Evolutionary conservation across 2,888 invertebrate genomes (phyloP), one percentile per base, ranked within the genome.

Genomic region (Mythimna lalbum): DNA sequence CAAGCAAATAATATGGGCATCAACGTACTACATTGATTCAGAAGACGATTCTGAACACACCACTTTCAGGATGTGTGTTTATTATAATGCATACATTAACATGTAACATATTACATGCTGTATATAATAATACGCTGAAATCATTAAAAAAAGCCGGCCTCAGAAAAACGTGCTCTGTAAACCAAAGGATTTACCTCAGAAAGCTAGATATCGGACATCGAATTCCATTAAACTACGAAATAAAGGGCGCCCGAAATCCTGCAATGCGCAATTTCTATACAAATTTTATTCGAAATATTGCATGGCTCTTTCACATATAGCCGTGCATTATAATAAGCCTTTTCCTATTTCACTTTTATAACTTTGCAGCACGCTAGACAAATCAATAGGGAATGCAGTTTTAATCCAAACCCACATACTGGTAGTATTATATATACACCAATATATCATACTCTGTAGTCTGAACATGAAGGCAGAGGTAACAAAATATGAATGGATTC

Each of bases 241-340:
- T 43, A 23, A 23, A 17, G 0, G 39, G 5, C 27, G 17, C 17
- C n/a, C 4, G 12, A 23, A 59, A 23, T n/a, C n/a, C 50, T 60
- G 61, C 50, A 70, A 43, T 33, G 52, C 43, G 50, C 50, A n/a
- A 43, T 43, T 43, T 39, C 17, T 21, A 12, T 23, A 10, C n/a
- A 1, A 63, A 36, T 71, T 33, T 23, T 57, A 31, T 50, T 50
- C 12, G 23, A 17, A 43, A 55, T 27, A 69, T 21, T 55, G 6
- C 21, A 49, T 4, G 19, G 6, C 21, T 39, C 0, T 17, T 39
- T 69, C 39, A 49, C 47, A 31, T 56, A 39, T 39, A 31, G 12
- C 21, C 23, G 9, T 49, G 47, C 19, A 53, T 53, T 17, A 2
- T n/a, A 49, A 49, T 7, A 49, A 49, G 9, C n/a, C 47, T 47